These are phyloP conservation scores for Steatocranus sp. DNA, from an alignment of 2,797 vertebrate genomes.

Conservation along the genomic window DNA sequence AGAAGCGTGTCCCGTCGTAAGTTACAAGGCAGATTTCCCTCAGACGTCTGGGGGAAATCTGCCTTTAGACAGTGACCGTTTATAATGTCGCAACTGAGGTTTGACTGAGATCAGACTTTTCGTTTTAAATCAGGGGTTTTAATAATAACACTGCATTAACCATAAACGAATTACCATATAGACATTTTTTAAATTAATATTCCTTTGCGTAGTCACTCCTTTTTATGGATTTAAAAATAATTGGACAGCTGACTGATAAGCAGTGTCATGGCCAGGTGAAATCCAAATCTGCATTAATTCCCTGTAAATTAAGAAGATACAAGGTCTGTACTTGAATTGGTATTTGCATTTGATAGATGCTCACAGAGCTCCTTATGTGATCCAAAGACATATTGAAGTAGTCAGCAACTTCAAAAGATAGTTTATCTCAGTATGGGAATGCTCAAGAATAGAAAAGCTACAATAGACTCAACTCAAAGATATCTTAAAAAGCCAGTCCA, in stretches of 20 bases:
- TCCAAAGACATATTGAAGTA: not conserved
- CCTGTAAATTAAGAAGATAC: not conserved
- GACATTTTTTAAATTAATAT: not conserved
- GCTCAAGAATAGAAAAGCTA: not conserved
- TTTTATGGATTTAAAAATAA: not conserved
- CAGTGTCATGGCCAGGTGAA: not conserved
- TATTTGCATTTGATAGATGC: not conserved
- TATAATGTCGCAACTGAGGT: not conserved
- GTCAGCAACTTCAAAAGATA: not conserved
- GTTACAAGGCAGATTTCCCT: not conserved
- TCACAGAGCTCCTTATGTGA: not conserved
- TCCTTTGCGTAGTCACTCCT: fast-evolving
- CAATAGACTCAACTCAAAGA: not conserved
- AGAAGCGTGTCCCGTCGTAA: fast-evolving
- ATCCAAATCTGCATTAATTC: not conserved
- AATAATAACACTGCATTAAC: not conserved
- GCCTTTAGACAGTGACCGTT: fast-evolving
- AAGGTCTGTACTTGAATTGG: not conserved
- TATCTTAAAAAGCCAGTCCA: not conserved
- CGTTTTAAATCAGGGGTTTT: not conserved
- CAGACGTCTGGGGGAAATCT: not conserved
- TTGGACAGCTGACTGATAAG: not conserved
- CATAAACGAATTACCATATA: not conserved
- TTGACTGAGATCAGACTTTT: not conserved
- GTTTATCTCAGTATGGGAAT: not conserved